A percentile compares a stretch with the other conserved stretches of the same genome.
These are phyloP conservation scores for Anastrepha ludens DNA, from an alignment of 1,140 invertebrate species.

Conservation along the genomic window DNA sequence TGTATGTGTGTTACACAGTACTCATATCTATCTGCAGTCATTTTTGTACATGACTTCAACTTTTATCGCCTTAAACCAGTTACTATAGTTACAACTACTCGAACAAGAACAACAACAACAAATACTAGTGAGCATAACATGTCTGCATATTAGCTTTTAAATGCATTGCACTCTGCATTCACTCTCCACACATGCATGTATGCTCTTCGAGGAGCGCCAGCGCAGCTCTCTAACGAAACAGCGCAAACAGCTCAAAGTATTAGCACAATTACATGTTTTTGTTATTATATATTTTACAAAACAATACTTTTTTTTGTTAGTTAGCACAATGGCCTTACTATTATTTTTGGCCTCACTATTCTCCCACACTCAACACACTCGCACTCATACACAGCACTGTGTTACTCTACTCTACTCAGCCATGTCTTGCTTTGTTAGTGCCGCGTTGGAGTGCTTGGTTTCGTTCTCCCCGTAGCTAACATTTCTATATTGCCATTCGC, in stretches of 20 bases:
- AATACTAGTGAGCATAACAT: background rate
- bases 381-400: background rate
- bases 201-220: background rate
- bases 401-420: background rate
- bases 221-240: constrained; percentile 35
- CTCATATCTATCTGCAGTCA: background rate
- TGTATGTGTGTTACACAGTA: background rate
- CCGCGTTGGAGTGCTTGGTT: background rate
- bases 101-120: background rate
- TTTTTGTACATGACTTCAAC: background rate
- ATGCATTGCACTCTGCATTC: background rate
- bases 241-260: constrained; percentile 42
- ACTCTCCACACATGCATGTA: background rate
- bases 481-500: constrained; percentile 2
- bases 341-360: background rate
- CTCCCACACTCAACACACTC: background rate
- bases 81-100: background rate
- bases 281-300: background rate
- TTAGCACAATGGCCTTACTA: background rate
- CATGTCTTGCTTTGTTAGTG: background rate
- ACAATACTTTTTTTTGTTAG: background rate
- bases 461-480: constrained; percentile 18
- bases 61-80: background rate
- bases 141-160: background rate
- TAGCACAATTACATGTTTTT: background rate